A percentile compares a stretch with the other conserved stretches of the same genome.
These are phyloP conservation scores for Arge pagana DNA, from an alignment of 2,888 invertebrate genomes.

Conservation along the genomic window DNA sequence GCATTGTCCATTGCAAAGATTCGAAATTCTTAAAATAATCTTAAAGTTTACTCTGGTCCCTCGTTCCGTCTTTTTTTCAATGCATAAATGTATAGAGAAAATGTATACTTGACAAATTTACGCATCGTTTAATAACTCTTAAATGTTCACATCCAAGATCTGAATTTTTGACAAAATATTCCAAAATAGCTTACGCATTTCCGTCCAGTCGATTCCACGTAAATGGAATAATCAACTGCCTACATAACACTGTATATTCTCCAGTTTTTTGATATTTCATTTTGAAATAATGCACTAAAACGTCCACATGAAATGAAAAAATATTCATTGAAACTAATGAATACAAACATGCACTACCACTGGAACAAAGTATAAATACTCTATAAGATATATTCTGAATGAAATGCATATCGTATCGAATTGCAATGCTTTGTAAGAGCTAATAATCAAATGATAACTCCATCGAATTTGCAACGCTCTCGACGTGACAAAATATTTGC, in stretches of 20 bases:
- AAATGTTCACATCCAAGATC: constrained; percentile 8
- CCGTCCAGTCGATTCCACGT: constrained; percentile 2
- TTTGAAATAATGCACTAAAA: background rate
- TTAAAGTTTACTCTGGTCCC: constrained; percentile 40
- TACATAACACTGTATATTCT: constrained; percentile 10
- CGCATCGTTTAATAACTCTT: constrained; percentile 3
- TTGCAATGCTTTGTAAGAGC: too few relatives aligned
- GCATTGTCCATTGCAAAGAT: too few relatives aligned
- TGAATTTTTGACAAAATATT: constrained; percentile 6
- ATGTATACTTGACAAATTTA: constrained; percentile 13
- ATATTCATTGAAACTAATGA: background rate
- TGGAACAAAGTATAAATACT: constrained; percentile 17
- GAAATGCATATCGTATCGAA: too few relatives aligned
- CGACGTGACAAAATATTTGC: too few relatives aligned
- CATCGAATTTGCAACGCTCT: too few relatives aligned
- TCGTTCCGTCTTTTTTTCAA: constrained; percentile 27
- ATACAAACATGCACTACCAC: constrained; percentile 22
- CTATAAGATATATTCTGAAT: constrained; percentile 9
- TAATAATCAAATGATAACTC: too few relatives aligned
- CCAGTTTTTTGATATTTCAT: background rate
- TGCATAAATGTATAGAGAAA: constrained; percentile 5
- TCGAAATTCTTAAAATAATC: constrained; percentile 36
- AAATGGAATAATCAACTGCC: constrained; percentile 13
- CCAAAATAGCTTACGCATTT: constrained; percentile 4
- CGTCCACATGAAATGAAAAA: background rate